Evolutionary conservation across 2,888 invertebrate genomes (phyloP), one percentile per base, ranked within the genome.

Genomic region (Anorthoa munda): DNA sequence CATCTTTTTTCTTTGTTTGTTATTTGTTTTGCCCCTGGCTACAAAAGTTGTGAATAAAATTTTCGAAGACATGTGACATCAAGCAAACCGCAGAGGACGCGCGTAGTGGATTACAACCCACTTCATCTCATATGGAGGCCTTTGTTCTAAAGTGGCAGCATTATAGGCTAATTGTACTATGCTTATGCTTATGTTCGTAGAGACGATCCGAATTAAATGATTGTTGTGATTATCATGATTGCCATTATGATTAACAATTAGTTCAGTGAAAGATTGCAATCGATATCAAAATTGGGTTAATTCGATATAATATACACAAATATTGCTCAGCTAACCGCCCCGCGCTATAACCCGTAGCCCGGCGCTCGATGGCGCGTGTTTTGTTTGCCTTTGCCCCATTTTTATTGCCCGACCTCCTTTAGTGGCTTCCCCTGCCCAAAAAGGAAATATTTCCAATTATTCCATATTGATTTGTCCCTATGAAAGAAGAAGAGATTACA

Each of bases 361-460:
- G 59, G 7, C 48, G 51, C 45, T 68, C 39, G 39, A 55, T 26
- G 55, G 56, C 31, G 26, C 46, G 26, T 53, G 59, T 80, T 66
- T 61, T 72, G 72, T 68, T 80, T 59, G 58, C 31, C 58, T 68
- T 68, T 55, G 72, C 58, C 46, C 72, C 55, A 63, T 63, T 81
- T 63, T 67, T 81, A 72, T 77, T 56, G n/a, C 31, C 45, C 64
- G 51, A 59, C 66, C 56, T 51, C 46, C 23, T 64, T 69, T 45
- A 59, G 15, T n/a, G 63, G 63, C 66, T 69, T 81, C 73, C 23
- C 39, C 12, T 60, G 45, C 17, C 15, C 46, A 48, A 18, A 55
- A 59, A 56, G 55, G 23, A 56, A 66, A 77, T 73, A 64, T 67
- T 73, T 64, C 45, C 69, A 73, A 73, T 77, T 77, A 77, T 81